These are phyloP conservation scores for Temnothorax nylanderi DNA, from an alignment of 1,140 invertebrate genomes.

Conservation along the genomic window DNA sequence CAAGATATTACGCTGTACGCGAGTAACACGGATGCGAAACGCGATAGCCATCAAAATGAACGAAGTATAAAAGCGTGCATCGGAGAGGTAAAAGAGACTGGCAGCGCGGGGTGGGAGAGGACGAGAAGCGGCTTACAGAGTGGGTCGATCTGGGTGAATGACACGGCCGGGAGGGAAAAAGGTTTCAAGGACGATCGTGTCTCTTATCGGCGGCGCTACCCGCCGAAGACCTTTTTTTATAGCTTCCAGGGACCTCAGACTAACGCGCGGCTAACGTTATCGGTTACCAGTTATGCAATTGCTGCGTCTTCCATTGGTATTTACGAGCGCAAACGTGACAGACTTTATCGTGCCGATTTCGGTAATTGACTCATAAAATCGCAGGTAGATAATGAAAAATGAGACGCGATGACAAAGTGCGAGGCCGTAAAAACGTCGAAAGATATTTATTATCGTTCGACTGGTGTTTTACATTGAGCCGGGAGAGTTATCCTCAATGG, in stretches of 20 bases:
- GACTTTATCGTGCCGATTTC: constrained; percentile 12
- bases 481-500: not conserved
- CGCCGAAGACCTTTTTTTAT: constrained; percentile 24
- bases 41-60: not conserved
- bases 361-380: constrained; percentile 19
- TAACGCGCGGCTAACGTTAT: constrained; percentile 35
- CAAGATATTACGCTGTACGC: constrained; percentile 9
- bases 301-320: not conserved
- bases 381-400: constrained; percentile 14
- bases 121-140: not conserved
- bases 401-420: constrained; percentile 8
- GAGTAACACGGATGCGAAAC: constrained; percentile 46
- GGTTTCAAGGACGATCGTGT: constrained; percentile 62
- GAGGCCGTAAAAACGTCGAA: constrained; percentile 16
- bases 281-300: constrained; percentile 38
- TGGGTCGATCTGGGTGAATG: constrained; percentile 54
- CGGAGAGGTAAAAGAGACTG: not conserved
- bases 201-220: constrained; percentile 21
- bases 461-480: not conserved
- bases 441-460: constrained; percentile 1
- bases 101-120: no score
- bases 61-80: constrained; percentile 4
- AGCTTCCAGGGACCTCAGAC: not conserved
- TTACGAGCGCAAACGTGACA: constrained; percentile 2
- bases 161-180: constrained; percentile 39